Base-by-base conservation (phyloP, 2,113 vertebrate genomes). In the Bubalus kerabau region DNA sequence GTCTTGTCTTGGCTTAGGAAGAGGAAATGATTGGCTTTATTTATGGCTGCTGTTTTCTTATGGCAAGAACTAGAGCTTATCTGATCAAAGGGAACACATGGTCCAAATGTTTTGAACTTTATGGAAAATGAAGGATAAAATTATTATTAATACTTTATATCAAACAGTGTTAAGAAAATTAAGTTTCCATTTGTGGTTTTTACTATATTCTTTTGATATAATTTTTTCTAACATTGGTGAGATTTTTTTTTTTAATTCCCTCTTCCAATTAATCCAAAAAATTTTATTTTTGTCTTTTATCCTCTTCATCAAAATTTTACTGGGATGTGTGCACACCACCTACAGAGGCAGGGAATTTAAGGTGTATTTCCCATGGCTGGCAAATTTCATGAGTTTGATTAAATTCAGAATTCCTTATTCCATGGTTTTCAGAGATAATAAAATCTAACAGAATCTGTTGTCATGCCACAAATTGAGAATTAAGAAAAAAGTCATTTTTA, bases 21-120 rank as follows among this genome's bases (percentile, higher is more conserved):
- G 30, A 96, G 93, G 86, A 97, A 95, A 89, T 60, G 40, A 56
- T 93, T 84, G 71, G 8, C 36, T 74, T 74, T 88, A 50, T 87
- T 89, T 90, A 11, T 84, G 93, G 43, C 94, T 87, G 36, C 59
- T 95, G 15, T 84, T 95, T 98, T 95, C 56, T 94, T 88, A 52
- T 7, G 59, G 54, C 52, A 89, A 59, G 48, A 95, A 76, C 32
- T 95, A 36, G 11, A 85, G 48, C 50, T 87, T 95, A 60, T 91
- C 89, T 67, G 11, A 92, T 74, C 56, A 93, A 87, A 57, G 67
- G 52, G 59, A 93, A 97, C 83, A 8, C 82, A 30, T 21, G 46
- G 14, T 62, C 8, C 54, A 56, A 23, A 36, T 94, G 62, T 95
- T 97, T 93, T 80, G 50, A 95, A 94, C 50, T 94, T 95, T 24